Percentiles rank a stretch among this genome's conserved stretches.
phyloP scores from a whole-genome alignment of 2,888 invertebrate species.

The Limnephilus marmoratus region DNA sequence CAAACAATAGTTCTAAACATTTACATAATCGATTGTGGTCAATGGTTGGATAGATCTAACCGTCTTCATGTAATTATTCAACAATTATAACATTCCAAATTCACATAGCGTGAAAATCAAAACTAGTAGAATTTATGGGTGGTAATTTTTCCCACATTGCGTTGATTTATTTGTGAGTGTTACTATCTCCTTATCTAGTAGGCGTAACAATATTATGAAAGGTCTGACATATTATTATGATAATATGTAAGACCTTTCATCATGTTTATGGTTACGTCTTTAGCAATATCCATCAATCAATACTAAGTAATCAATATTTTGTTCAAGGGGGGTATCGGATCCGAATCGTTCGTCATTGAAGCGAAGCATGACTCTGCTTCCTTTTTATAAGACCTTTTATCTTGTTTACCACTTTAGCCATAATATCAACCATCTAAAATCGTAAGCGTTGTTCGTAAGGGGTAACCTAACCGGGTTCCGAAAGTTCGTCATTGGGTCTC shows the following conservation, averaged over 20 bases:
- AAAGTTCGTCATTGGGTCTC: too few relatives aligned
- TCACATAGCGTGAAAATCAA: background rate
- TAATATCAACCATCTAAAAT: constrained; percentile 78
- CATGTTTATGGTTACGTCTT: constrained; percentile 72
- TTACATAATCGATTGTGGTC: background rate
- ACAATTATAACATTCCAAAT: too few relatives aligned
- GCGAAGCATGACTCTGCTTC: too few relatives aligned
- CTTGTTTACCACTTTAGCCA: constrained; percentile 79
- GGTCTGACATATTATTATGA: constrained; percentile 85
- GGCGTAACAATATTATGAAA: too few relatives aligned
- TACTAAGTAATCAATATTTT: constrained; percentile 87
- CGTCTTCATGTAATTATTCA: too few relatives aligned
- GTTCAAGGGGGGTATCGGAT: constrained; percentile 95
- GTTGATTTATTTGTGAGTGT: background rate
- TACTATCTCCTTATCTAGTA: background rate
- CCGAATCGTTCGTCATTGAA: constrained; percentile 93
- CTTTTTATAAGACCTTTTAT: background rate
- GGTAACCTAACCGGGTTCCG: too few relatives aligned
- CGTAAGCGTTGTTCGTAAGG: too few relatives aligned
- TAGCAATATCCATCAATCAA: constrained; percentile 82
- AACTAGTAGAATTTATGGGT: background rate
- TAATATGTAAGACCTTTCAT: too few relatives aligned
- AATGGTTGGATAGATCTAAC: background rate
- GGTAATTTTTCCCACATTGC: background rate
- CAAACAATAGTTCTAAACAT: background rate